Evolutionary conservation across 2,113 vertebrate genomes (phyloP).

Genomic region (Prolemur simus): DNA sequence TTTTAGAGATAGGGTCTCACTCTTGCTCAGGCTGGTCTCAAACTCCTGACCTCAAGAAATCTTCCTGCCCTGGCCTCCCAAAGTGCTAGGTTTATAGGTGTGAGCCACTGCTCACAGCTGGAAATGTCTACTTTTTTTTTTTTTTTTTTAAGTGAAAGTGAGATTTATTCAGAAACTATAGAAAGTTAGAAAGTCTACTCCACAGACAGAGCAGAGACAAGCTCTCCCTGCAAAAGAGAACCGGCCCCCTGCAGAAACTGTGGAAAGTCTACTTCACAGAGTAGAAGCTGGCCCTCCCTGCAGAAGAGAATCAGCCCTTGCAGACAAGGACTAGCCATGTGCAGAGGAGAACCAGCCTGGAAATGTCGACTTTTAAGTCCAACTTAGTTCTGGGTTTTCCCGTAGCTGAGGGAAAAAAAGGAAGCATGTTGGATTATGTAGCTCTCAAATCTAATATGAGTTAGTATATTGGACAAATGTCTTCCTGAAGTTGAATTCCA

Average conservation of each 20-base stretch:
- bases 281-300: too few species aligned
- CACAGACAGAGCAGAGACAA: too few species aligned
- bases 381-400: slow-evolving; percentile 26
- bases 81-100: neutral
- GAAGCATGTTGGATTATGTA: neutral
- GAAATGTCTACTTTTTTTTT: neutral
- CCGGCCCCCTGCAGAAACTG: too few species aligned
- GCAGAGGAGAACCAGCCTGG: too few species aligned
- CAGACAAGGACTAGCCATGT: neutral
- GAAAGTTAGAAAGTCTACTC: too few species aligned
- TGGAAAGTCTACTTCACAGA: too few species aligned
- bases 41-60: neutral
- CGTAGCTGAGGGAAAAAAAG: neutral
- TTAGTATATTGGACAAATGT: neutral
- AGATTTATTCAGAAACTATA: too few species aligned
- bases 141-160: too few species aligned
- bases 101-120: neutral
- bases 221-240: too few species aligned
- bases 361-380: neutral
- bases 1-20: neutral
- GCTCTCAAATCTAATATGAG: neutral
- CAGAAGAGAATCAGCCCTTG: too few species aligned
- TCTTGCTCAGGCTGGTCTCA: neutral
- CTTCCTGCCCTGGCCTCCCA: neutral
- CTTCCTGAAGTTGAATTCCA: neutral